Conservation (phyloP, 2,113 vertebrate species). For the Mustelus asterias region DNA sequence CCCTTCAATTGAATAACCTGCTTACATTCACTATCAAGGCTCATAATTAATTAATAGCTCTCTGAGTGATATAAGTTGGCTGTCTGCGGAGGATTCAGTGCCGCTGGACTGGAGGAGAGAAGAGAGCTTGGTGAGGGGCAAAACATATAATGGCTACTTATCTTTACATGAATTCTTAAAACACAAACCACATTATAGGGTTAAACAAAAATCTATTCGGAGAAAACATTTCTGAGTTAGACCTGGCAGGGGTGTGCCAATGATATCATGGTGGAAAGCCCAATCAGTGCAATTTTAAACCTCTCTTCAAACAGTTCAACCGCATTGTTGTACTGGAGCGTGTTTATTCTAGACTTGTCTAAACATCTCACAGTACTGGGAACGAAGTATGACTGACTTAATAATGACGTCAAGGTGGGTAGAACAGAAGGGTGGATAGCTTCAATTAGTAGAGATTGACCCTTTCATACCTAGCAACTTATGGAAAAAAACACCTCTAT, state of each 20-base stretch:
- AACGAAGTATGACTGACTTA: background rate
- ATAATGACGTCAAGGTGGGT: background rate
- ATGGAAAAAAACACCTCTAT: background rate
- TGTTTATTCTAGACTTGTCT: constrained; percentile 18
- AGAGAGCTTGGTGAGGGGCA: background rate
- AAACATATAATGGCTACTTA: background rate
- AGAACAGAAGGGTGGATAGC: constrained; percentile 23
- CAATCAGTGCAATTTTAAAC: background rate
- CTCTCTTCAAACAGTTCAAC: background rate
- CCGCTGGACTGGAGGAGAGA: background rate
- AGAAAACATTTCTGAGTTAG: background rate
- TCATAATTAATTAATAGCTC: background rate
- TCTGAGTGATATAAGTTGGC: background rate
- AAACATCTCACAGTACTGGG: constrained; percentile 19
- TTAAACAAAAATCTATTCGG: background rate
- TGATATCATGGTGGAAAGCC: constrained; percentile 13
- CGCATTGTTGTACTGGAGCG: background rate
- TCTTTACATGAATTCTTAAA: background rate
- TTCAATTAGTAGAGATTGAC: background rate
- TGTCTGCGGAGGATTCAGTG: background rate
- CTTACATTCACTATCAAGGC: background rate
- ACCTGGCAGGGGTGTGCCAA: background rate
- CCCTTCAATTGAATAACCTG: background rate
- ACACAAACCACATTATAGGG: background rate
- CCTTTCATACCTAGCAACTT: background rate